These are phyloP conservation scores for Bilobella aurantiaca DNA, from an alignment of 1,140 invertebrate species.

Conservation along the genomic window DNA sequence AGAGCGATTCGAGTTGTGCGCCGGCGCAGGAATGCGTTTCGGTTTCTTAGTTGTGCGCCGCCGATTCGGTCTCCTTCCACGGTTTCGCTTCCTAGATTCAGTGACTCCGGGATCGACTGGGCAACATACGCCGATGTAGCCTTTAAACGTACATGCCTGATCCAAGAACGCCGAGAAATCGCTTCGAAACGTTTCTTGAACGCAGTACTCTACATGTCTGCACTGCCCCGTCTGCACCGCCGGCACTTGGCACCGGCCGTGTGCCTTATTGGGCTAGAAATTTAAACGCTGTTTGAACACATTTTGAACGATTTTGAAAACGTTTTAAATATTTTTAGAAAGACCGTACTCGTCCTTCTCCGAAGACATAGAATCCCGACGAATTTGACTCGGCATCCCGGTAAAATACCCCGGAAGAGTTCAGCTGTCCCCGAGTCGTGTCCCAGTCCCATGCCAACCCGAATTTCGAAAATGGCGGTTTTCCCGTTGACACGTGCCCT, in stretches of 20 bases:
- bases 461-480: background rate
- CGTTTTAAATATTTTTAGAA: background rate
- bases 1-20: background rate
- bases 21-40: background rate
- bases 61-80: background rate
- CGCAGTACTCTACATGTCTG: constrained; percentile 52
- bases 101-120: constrained; percentile 37
- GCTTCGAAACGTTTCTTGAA: constrained; percentile 48
- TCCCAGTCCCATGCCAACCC: background rate
- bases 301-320: background rate
- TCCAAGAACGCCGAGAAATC: constrained; percentile 50
- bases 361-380: background rate
- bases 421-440: background rate
- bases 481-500: background rate
- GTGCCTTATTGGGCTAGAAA: constrained; percentile 27
- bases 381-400: background rate
- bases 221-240: constrained; percentile 51
- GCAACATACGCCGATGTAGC: constrained; percentile 52
- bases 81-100: background rate
- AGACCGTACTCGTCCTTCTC: background rate
- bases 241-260: constrained; percentile 46
- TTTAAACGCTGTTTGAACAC: background rate
- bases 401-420: background rate
- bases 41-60: background rate
- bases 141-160: constrained; percentile 55